Evolutionary conservation across 2,113 vertebrate species (phyloP).

Genomic region (Lepus timidus): DNA sequence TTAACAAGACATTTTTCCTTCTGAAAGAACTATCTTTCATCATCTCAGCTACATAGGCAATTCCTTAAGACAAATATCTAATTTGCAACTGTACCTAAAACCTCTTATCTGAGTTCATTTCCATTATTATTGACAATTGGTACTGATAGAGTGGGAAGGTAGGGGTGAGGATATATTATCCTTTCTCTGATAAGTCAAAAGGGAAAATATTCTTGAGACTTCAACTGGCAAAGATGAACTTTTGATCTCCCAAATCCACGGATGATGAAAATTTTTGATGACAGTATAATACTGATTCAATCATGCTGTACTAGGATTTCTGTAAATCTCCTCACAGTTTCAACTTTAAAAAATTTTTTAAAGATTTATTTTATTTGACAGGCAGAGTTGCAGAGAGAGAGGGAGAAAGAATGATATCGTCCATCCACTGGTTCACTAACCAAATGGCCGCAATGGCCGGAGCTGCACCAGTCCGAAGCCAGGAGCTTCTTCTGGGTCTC

Average conservation of each 20-base stretch:
- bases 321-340: conserved; percentile 38
- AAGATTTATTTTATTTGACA: no score
- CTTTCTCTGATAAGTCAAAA: conserved; percentile 32
- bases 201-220: neutral
- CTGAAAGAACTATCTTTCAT: neutral
- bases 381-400: no score
- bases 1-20: neutral
- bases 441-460: no score
- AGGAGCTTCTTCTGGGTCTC: no score
- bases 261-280: neutral
- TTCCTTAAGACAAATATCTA: conserved; percentile 43
- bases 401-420: no score
- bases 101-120: conserved; percentile 18
- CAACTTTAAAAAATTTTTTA: neutral
- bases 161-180: neutral
- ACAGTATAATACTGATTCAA: neutral
- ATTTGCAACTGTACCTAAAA: conserved; percentile 45
- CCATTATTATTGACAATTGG: neutral
- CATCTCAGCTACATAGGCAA: conserved; percentile 40
- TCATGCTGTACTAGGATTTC: conserved; percentile 23
- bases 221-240: conserved; percentile 33
- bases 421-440: no score
- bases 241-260: conserved; percentile 5
- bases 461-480: no score
- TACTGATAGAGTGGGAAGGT: neutral